Conservation (phyloP, 2,888 invertebrate species). For the Cheilosia impressa region DNA sequence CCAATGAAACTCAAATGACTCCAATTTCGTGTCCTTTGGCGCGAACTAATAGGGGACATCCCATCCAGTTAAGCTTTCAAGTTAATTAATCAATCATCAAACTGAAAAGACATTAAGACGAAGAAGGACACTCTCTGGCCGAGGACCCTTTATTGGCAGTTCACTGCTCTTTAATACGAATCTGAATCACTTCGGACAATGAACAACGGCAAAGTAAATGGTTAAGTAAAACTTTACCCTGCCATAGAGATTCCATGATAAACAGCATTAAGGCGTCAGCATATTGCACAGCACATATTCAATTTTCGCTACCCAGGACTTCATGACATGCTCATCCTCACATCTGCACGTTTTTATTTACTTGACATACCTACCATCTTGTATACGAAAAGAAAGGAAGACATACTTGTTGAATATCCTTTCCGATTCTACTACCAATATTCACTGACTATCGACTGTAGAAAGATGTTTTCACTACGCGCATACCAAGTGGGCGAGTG, state of each 20-base stretch:
- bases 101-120: conserved; percentile 8
- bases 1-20: conserved; percentile 18
- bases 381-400: conserved; percentile 3
- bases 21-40: neutral
- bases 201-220: conserved; percentile 16
- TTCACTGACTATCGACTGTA: conserved; percentile 7
- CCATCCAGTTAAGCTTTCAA: conserved; percentile 7
- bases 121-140: neutral
- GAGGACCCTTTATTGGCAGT: conserved; percentile 35
- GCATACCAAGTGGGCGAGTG: neutral
- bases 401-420: conserved; percentile 53
- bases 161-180: conserved; percentile 27
- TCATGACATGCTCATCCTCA: conserved; percentile 1
- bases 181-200: neutral
- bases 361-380: conserved; percentile 24
- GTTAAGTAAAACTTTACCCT: conserved; percentile 24
- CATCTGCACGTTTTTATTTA: conserved; percentile 41
- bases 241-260: conserved; percentile 27
- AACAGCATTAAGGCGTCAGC: conserved; percentile 6
- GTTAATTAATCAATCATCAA: conserved; percentile 50
- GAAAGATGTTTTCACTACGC: neutral
- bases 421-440: conserved; percentile 6
- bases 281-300: conserved; percentile 22
- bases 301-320: conserved; percentile 9
- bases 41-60: neutral